phyloP scores from a whole-genome alignment of 1,140 invertebrate species.

The Mycetomoellerius zeteki region DNA sequence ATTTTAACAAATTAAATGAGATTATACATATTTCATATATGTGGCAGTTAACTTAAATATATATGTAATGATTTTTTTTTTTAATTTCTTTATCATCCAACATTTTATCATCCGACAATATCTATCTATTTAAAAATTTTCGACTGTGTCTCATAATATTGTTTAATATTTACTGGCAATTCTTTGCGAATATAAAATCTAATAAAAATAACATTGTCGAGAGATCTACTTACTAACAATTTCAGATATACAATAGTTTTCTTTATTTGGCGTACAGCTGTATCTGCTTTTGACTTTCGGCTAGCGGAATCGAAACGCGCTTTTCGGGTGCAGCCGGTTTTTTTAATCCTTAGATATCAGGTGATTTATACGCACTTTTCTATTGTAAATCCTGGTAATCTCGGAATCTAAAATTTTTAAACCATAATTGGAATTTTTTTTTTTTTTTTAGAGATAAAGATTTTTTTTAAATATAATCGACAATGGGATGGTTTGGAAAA shows the following conservation, averaged over 20 bases:
- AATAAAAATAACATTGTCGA: background rate
- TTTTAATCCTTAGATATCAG: background rate
- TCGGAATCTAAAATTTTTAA: too few species aligned
- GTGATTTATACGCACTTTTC: too few species aligned
- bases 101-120: background rate
- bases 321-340: background rate
- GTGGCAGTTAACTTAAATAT: background rate
- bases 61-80: background rate
- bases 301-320: background rate
- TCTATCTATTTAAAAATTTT: background rate
- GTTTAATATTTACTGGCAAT: background rate
- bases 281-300: constrained; percentile 49
- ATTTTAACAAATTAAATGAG: constrained; percentile 4
- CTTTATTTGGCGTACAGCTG: constrained; percentile 33
- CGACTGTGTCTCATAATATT: background rate
- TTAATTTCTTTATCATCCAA: background rate
- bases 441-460: too few species aligned
- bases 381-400: too few species aligned
- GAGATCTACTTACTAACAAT: background rate
- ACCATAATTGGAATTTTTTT: too few species aligned
- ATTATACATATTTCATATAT: background rate
- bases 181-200: background rate
- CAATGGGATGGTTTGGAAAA: too few species aligned
- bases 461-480: too few species aligned
- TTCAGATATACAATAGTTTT: constrained; percentile 15